Percentiles rank a stretch among this genome's conserved stretches.
These are phyloP conservation scores for Rotaria macrura DNA, from an alignment of 2,888 invertebrate species.

Conservation along the genomic window DNA sequence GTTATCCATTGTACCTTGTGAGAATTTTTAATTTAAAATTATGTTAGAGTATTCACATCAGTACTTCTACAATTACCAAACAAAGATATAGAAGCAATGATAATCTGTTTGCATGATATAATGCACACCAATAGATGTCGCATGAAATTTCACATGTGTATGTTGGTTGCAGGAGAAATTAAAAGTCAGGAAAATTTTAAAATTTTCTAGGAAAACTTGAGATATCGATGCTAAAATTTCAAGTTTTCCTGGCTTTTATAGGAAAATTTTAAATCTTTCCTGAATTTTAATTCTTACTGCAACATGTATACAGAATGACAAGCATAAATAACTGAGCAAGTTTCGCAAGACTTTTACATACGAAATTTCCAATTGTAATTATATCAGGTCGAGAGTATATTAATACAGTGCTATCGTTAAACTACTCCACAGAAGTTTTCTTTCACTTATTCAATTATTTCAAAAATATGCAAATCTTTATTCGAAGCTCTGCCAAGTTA, in stretches of 20 bases:
- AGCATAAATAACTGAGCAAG: background rate
- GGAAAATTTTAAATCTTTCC: no score
- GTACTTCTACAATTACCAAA: no score
- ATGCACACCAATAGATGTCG: background rate
- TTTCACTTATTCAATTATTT: background rate
- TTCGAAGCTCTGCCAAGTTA: background rate
- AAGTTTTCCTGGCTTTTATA: no score
- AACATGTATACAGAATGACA: no score
- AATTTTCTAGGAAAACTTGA: no score
- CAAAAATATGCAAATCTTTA: background rate
- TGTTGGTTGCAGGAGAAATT: no score
- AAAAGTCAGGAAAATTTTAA: no score
- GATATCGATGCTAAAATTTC: no score
- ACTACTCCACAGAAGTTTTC: background rate
- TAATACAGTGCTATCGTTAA: background rate
- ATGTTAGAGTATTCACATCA: background rate
- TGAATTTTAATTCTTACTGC: no score
- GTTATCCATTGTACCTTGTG: background rate
- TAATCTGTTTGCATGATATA: no score
- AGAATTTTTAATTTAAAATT: background rate
- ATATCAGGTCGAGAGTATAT: background rate
- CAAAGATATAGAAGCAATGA: no score
- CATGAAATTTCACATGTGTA: no score
- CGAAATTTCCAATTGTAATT: background rate
- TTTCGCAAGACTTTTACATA: background rate